phyloP scores from a whole-genome alignment of 2,888 invertebrate genomes.

The Sclerodermus sp. region DNA sequence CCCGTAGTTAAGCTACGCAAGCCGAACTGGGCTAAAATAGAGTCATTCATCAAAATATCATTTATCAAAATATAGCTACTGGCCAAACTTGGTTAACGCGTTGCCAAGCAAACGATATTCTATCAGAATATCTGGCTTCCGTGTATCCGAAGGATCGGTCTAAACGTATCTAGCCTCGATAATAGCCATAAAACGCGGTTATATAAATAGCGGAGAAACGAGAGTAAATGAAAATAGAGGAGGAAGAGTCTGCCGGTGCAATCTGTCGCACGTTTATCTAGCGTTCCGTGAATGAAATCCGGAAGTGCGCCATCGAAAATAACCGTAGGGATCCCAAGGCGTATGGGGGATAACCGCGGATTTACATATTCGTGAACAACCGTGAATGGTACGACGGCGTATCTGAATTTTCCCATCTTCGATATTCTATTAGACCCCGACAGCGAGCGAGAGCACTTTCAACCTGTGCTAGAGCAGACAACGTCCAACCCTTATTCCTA shows the following conservation, averaged over 20 bases:
- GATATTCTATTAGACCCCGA: conserved; percentile 28
- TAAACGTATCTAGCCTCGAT: no score
- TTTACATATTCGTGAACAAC: conserved; percentile 24
- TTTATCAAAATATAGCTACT: no score
- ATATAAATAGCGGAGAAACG: no score
- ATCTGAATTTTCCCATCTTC: conserved; percentile 25
- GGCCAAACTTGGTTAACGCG: no score
- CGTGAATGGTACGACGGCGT: conserved; percentile 14
- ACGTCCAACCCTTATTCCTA: conserved; percentile 7
- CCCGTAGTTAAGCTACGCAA: no score
- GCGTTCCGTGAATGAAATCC: conserved; percentile 5
- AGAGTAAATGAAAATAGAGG: no score
- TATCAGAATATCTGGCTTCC: no score
- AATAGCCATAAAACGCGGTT: no score
- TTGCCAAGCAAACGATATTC: no score
- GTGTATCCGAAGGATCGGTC: no score
- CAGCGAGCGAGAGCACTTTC: conserved; percentile 8
- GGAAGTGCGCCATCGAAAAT: conserved; percentile 11
- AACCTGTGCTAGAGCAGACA: background rate
- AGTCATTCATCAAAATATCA: no score
- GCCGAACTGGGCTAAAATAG: no score
- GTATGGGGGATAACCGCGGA: conserved; percentile 8
- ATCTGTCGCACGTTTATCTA: background rate
- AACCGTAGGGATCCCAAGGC: conserved; percentile 8
- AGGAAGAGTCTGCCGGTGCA: background rate